Evolutionary conservation across 2,113 vertebrate species (phyloP).

Genomic region (Calidris pygmaea): DNA sequence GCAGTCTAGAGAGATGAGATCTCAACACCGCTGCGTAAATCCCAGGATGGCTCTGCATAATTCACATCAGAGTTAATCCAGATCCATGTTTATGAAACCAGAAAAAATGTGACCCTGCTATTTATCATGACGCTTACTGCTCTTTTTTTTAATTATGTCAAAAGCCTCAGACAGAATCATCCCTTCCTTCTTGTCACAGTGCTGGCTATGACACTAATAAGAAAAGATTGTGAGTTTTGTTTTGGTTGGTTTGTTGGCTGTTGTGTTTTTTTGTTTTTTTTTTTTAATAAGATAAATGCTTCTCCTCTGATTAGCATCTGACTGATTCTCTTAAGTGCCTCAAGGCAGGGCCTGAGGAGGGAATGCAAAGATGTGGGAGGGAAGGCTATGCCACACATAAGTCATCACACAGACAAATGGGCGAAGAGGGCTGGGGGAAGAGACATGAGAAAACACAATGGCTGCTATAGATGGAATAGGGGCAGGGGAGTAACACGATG

Average conservation of each 20-base stretch:
- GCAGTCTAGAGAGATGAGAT: slow-evolving; percentile 25
- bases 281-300: neutral
- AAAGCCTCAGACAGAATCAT: neutral
- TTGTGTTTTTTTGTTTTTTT: neutral
- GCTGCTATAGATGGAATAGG: neutral
- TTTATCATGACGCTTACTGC: slow-evolving; percentile 2
- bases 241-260: neutral
- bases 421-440: neutral
- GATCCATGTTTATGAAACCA: slow-evolving; percentile 42
- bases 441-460: neutral
- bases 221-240: neutral
- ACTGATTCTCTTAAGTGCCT: neutral
- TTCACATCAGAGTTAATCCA: slow-evolving; percentile 42
- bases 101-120: neutral
- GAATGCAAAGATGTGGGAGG: neutral
- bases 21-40: neutral
- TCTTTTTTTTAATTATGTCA: slow-evolving; percentile 28
- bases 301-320: neutral
- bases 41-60: slow-evolving; percentile 3
- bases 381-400: neutral
- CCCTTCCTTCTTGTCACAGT: neutral
- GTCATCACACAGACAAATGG: neutral
- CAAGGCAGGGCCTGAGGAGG: neutral
- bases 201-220: neutral
- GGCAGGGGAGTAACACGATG: rapidly evolving